Evolutionary conservation across 2,888 invertebrate species (phyloP).

Genomic region (Agrochola circellaris): DNA sequence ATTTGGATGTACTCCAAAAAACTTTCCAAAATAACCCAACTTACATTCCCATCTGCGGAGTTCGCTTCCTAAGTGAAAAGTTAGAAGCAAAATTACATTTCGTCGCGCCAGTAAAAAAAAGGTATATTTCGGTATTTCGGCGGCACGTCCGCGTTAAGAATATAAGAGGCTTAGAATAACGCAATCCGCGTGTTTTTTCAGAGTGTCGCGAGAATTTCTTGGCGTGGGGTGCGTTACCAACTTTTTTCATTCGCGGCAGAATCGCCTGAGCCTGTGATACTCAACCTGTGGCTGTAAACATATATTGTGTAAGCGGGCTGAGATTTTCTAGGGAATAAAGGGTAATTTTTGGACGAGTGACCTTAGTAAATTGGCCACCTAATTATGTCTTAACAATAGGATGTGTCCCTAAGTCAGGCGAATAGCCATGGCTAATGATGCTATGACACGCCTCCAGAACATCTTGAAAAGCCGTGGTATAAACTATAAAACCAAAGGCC

Average conservation of each 20-base stretch:
- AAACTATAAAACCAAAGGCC: no score
- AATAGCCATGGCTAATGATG: no score
- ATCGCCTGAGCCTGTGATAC: conserved; percentile 59
- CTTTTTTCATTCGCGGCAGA: conserved; percentile 80
- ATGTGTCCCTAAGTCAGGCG: no score
- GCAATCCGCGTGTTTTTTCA: conserved; percentile 76
- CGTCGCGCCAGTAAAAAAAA: conserved; percentile 71
- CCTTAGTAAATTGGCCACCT: neutral
- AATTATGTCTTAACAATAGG: neutral
- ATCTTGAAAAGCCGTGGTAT: no score
- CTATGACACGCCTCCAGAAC: no score
- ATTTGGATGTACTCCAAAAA: conserved; percentile 85
- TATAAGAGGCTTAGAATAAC: conserved; percentile 86
- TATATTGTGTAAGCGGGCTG: neutral
- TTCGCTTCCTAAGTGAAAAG: conserved; percentile 86
- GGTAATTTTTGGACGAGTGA: neutral
- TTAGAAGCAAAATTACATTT: conserved; percentile 84
- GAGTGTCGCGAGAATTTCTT: conserved; percentile 73
- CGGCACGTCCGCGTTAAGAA: conserved; percentile 80
- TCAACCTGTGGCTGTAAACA: conserved; percentile 37
- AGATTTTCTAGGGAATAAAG: neutral
- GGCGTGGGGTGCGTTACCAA: conserved; percentile 71
- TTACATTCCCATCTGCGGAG: conserved; percentile 78
- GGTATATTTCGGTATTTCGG: conserved; percentile 70
- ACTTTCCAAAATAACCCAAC: conserved; percentile 82